Evolutionary conservation across 1,140 invertebrate genomes (phyloP), one percentile per base, ranked within the genome.

Genomic region (Zelostemma sp.): DNA sequence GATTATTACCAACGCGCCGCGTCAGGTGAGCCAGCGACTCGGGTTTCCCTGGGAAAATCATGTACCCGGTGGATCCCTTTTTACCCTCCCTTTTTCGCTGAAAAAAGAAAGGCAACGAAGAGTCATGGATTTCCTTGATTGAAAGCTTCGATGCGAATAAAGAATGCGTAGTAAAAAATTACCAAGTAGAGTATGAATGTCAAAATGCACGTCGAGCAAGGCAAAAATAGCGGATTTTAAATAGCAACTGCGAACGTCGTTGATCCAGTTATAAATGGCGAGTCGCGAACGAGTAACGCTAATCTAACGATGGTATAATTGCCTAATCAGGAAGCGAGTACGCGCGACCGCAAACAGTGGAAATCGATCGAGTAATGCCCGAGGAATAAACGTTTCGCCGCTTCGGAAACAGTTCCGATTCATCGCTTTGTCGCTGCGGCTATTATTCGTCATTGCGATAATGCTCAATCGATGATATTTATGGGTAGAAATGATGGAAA

Each of bases 1-100:
- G 74, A 80, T 70, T 81, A 80, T 28, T 78, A 79, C 58, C 80
- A 79, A 14, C 75, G 77, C 47, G 47, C 46, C n/a, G 58, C 73
- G 11, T 16, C 74, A 73, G 80, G 81, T 83, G 67, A 82, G 79
- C 62, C 77, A 72, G 61, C 48, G 35, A 11, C 45, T 47, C 54
- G 9, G 21, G 19, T 47, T 66, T 38, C 53, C 50, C 48, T 14
- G 25, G 43, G 45, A n/a, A 6, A 47, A 17, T 46, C 17, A 8
- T 19, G 9, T 38, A 38, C 35, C 9, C 9, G 35, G 35, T 38
- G 35, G n/a, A n/a, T n/a, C n/a, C n/a, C n/a, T n/a, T n/a, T 38
- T 38, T 38, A 4, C 9, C 35, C 9, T 38, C 35, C 9, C 14
- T n/a, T n/a, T n/a, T n/a, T n/a, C n/a, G n/a, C n/a, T n/a, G n/a